phyloP scores from a whole-genome alignment of 2,113 vertebrate genomes.

The Microtus oregoni region DNA sequence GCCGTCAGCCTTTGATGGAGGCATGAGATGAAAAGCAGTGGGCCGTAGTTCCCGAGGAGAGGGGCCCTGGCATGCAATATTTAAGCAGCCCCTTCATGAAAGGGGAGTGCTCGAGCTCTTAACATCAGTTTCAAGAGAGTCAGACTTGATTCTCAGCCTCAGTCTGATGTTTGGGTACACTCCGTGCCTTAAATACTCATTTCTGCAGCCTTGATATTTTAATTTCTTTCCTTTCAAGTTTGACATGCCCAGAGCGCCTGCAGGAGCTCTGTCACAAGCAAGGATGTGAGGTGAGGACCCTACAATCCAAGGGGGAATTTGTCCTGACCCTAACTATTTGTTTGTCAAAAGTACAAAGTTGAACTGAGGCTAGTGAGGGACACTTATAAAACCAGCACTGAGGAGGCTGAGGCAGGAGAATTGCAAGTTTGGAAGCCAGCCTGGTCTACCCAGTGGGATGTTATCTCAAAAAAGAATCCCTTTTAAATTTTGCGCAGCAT shows the following conservation, averaged over 20 bases:
- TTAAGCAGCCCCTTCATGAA: slow-evolving; percentile 84
- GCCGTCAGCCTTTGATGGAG: slow-evolving; percentile 74
- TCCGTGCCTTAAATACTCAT: slow-evolving; percentile 80
- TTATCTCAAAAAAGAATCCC: background rate
- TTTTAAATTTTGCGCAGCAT: background rate
- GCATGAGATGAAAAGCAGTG: slow-evolving; percentile 81
- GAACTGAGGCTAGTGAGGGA: background rate
- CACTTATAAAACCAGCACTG: background rate
- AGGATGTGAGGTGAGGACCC: background rate
- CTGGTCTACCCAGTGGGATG: background rate
- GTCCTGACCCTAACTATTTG: background rate
- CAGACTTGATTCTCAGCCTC: slow-evolving; percentile 63
- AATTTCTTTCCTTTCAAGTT: slow-evolving; percentile 77
- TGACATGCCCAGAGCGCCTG: slow-evolving; percentile 31
- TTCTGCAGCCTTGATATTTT: slow-evolving; percentile 71
- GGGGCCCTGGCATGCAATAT: slow-evolving; percentile 83
- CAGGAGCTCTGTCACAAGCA: background rate
- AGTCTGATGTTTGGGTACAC: slow-evolving; percentile 59
- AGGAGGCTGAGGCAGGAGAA: background rate
- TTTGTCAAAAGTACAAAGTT: background rate
- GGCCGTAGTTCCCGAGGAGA: slow-evolving; percentile 77
- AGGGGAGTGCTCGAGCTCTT: slow-evolving; percentile 73
- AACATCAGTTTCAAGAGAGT: slow-evolving; percentile 73
- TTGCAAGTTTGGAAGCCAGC: background rate
- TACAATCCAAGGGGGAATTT: background rate